A percentile compares a stretch with the other conserved stretches of the same genome.
These are phyloP conservation scores for Coreius guichenoti DNA, from an alignment of 2,797 vertebrate genomes.

Conservation along the genomic window DNA sequence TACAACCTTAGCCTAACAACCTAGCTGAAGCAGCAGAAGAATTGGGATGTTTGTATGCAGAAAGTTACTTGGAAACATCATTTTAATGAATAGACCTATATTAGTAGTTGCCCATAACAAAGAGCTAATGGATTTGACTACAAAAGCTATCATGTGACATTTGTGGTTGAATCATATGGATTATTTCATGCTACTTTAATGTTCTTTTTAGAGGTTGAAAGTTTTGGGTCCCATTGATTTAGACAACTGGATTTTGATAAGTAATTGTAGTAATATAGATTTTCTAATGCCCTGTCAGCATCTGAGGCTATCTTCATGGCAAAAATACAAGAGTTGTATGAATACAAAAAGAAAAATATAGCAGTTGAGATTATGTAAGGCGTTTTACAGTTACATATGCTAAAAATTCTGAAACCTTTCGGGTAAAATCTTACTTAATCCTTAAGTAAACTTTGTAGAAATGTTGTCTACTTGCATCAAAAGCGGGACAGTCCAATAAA, in stretches of 20 bases:
- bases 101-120: slow-evolving; percentile 7
- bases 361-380: no score
- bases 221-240: not conserved
- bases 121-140: not conserved
- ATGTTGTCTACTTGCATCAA: not conserved
- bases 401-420: not conserved
- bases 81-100: not conserved
- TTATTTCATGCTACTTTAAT: not conserved
- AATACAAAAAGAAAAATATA: not conserved
- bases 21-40: slow-evolving; percentile 69
- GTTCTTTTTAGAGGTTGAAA: not conserved
- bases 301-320: not conserved
- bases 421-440: not conserved
- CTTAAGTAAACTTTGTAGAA: not conserved
- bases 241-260: not conserved
- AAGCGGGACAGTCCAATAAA: not conserved
- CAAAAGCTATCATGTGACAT: not conserved
- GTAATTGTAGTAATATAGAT: not conserved
- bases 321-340: not conserved
- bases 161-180: not conserved
- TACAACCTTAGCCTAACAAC: slow-evolving; percentile 74
- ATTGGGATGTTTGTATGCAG: not conserved
- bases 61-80: not conserved
- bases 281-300: not conserved
- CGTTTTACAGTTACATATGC: no score